Conservation (phyloP, 2,888 invertebrate species). For the Sinodicranocentrus sp. region DNA sequence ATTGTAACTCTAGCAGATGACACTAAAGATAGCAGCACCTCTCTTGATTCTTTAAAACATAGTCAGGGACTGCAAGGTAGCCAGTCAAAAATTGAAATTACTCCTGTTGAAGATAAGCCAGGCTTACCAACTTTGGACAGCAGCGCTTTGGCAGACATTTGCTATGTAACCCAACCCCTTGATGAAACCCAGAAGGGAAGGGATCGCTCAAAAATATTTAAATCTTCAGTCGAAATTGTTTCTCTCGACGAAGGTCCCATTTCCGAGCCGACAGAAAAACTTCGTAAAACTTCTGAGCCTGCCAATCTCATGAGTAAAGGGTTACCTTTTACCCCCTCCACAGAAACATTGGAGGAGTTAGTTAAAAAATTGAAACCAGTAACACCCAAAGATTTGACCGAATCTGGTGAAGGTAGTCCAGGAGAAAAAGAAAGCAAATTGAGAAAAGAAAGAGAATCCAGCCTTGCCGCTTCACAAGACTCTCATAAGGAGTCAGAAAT, state of each 20-base stretch:
- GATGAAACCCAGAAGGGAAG: conserved; percentile 55
- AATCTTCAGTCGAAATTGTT: conserved; percentile 54
- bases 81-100: conserved; percentile 51
- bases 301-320: neutral
- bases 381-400: neutral
- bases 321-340: neutral
- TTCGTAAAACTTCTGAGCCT: conserved; percentile 36
- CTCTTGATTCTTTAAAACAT: neutral
- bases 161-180: conserved; percentile 60
- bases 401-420: conserved; percentile 14
- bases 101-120: conserved; percentile 38
- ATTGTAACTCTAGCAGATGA: conserved; percentile 79
- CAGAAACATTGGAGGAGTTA: conserved; percentile 31
- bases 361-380: conserved; percentile 42
- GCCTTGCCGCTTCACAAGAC: conserved; percentile 38
- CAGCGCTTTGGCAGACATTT: conserved; percentile 50
- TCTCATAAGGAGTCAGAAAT: conserved; percentile 53
- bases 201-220: conserved; percentile 29
- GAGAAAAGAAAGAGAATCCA: conserved; percentile 40
- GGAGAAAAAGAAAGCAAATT: conserved; percentile 18
- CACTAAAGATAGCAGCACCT: neutral
- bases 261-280: conserved; percentile 14
- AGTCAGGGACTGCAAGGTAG: too few relatives aligned
- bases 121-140: too few relatives aligned
- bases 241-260: conserved; percentile 34